Percentiles rank a stretch among this genome's conserved stretches.
These are phyloP conservation scores for Biston stratarius DNA, from an alignment of 2,888 invertebrate species.

Conservation along the genomic window DNA sequence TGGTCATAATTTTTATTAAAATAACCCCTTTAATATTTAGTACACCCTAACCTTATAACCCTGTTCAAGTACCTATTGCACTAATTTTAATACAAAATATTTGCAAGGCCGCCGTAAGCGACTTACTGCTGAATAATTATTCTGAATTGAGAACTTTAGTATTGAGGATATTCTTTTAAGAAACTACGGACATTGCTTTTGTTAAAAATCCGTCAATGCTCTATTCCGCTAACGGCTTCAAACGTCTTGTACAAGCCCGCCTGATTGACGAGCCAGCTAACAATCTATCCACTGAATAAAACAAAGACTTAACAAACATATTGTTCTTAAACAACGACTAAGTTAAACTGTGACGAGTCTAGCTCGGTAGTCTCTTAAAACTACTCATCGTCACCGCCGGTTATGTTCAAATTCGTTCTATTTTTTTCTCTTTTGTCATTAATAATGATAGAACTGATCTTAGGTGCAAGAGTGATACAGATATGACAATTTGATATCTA, in stretches of 20 bases:
- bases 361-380: constrained; percentile 27
- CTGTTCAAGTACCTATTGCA: constrained; percentile 13
- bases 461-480: constrained; percentile 4
- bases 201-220: constrained; percentile 29
- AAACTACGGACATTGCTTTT: constrained; percentile 27
- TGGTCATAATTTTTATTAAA: no score
- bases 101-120: constrained; percentile 23
- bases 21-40: neutral
- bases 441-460: constrained; percentile 7
- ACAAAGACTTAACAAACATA: constrained; percentile 27
- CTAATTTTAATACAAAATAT: constrained; percentile 17
- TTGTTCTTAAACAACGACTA: constrained; percentile 35
- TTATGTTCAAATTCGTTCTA: constrained; percentile 16
- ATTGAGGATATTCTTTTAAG: constrained; percentile 16
- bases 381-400: constrained; percentile 21
- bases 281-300: constrained; percentile 18
- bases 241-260: constrained; percentile 17
- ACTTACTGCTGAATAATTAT: constrained; percentile 2
- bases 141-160: constrained; percentile 10
- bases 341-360: constrained; percentile 37
- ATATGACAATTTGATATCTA: constrained; percentile 9
- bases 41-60: neutral
- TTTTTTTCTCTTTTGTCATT: neutral
- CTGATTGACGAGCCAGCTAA: constrained; percentile 37
- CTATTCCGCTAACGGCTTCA: constrained; percentile 29